phyloP scores from a whole-genome alignment of 2,888 invertebrate genomes.

The Epirrhoe tristata region DNA sequence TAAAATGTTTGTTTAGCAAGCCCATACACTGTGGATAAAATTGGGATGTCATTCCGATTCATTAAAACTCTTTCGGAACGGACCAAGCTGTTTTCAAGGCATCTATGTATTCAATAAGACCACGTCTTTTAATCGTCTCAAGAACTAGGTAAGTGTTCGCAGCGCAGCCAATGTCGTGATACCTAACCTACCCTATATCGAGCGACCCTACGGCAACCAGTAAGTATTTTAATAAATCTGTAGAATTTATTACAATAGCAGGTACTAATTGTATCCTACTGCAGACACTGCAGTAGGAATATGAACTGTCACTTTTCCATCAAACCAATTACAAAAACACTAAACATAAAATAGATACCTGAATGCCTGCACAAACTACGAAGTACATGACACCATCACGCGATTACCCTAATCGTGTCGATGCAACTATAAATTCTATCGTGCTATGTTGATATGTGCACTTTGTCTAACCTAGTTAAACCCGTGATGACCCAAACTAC shows the following conservation, averaged over 20 bases:
- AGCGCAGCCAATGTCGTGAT: too few species aligned
- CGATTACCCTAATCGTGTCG: slow-evolving; percentile 34
- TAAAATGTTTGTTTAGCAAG: neutral
- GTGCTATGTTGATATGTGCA: slow-evolving; percentile 24
- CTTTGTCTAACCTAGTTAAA: slow-evolving; percentile 47
- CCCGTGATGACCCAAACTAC: slow-evolving; percentile 5
- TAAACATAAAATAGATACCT: slow-evolving; percentile 1
- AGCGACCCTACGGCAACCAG: too few species aligned
- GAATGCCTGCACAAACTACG: slow-evolving; percentile 5
- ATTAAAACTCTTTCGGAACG: too few species aligned
- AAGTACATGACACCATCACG: slow-evolving; percentile 15
- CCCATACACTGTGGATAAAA: too few species aligned
- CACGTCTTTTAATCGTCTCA: too few species aligned
- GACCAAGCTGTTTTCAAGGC: too few species aligned
- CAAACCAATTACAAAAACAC: slow-evolving; percentile 5
- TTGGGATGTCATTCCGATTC: too few species aligned
- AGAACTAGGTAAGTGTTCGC: too few species aligned
- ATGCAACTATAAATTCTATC: slow-evolving; percentile 24
- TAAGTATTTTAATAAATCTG: too few species aligned
- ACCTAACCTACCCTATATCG: too few species aligned
- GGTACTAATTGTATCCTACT: neutral
- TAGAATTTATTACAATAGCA: too few species aligned
- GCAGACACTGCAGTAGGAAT: neutral
- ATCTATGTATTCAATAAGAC: too few species aligned
- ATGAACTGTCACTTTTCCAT: neutral